Evolutionary conservation across 1,140 invertebrate species (phyloP).

Genomic region (Trichonephila clavata): DNA sequence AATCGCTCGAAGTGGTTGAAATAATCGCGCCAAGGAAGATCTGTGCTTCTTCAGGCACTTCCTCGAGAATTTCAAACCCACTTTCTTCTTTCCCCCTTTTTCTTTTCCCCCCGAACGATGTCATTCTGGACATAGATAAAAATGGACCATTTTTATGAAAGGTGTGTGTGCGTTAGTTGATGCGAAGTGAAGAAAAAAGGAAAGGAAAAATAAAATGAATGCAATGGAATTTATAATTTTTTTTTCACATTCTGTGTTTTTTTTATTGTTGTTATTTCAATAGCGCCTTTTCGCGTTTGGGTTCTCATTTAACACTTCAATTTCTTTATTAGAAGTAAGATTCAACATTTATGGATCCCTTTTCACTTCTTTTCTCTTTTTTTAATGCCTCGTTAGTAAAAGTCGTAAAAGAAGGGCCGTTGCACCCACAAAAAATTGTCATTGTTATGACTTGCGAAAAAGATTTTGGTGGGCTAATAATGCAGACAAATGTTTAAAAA

Average conservation of each 20-base stretch:
- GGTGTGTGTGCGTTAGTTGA: slow-evolving; percentile 4
- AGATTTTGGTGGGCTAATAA: background rate
- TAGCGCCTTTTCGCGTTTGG: background rate
- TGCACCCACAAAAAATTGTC: background rate
- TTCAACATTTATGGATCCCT: background rate
- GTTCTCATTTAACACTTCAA: slow-evolving; percentile 42
- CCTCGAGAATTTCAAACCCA: background rate
- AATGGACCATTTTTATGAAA: slow-evolving; percentile 36
- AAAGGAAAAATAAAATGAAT: background rate
- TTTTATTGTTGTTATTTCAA: background rate
- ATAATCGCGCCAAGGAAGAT: slow-evolving; percentile 48
- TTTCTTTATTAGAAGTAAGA: slow-evolving; percentile 6
- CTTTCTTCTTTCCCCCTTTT: background rate
- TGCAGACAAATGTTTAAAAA: no score
- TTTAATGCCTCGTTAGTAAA: background rate
- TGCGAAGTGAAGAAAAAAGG: background rate
- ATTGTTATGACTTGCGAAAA: background rate
- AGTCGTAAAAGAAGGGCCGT: background rate
- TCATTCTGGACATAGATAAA: slow-evolving; percentile 26
- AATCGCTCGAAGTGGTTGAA: background rate
- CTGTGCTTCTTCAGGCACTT: background rate
- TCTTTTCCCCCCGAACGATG: no score
- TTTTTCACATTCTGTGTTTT: background rate
- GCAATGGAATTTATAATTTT: background rate
- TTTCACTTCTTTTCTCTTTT: background rate